Conservation (phyloP, 2,888 invertebrate genomes). For the Drosophila gaucha region DNA sequence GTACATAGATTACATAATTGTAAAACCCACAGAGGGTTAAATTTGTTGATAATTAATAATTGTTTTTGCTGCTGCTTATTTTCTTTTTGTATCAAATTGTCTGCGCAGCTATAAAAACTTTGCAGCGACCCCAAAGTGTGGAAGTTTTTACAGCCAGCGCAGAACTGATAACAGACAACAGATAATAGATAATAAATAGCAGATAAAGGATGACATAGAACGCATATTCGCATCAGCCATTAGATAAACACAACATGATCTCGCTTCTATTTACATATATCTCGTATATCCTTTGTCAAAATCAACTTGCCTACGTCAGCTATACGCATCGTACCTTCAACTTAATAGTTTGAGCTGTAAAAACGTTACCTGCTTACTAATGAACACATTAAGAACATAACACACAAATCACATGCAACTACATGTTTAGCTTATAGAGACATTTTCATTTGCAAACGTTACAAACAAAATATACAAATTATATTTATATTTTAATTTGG, state of each 20-base stretch:
- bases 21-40: constrained; percentile 35
- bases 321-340: constrained; percentile 81
- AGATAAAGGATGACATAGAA: neutral
- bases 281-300: constrained; percentile 32
- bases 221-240: constrained; percentile 19
- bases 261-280: constrained; percentile 50
- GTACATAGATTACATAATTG: constrained; percentile 52
- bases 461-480: constrained; percentile 5
- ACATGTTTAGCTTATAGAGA: constrained; percentile 40
- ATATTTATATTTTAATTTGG: constrained; percentile 13
- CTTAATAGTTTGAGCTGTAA: constrained; percentile 84
- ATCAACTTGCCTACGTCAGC: constrained; percentile 42
- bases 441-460: constrained; percentile 52
- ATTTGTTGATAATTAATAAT: constrained; percentile 38
- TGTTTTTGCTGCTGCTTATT: constrained; percentile 16
- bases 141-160: constrained; percentile 47
- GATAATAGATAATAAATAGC: constrained; percentile 2
- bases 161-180: constrained; percentile 13
- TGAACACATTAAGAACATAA: constrained; percentile 27
- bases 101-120: constrained; percentile 42
- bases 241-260: constrained; percentile 32
- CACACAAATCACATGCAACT: constrained; percentile 34
- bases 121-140: constrained; percentile 51
- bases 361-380: constrained; percentile 84
- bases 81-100: constrained; percentile 7